phyloP scores from a whole-genome alignment of 1,140 invertebrate species.

The Rhopalosiphum padi region DNA sequence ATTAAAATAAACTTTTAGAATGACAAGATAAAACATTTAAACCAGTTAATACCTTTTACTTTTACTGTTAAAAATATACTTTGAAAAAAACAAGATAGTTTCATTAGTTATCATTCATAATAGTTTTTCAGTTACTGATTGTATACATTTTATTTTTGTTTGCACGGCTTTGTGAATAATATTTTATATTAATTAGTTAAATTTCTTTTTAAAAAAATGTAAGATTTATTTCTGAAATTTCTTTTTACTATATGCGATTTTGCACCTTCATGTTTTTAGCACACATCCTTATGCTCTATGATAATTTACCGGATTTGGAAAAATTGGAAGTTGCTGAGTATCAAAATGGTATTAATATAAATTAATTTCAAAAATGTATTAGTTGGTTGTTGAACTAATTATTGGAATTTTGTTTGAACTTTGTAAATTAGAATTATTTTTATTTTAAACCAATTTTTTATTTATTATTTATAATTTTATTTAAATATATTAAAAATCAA shows the following conservation, averaged over 20 bases:
- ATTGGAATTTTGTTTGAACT: neutral
- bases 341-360: conserved; percentile 58
- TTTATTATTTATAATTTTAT: neutral
- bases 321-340: conserved; percentile 62
- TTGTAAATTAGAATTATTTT: conserved; percentile 4
- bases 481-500: neutral
- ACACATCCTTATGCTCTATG: conserved; percentile 59
- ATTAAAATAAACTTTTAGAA: neutral
- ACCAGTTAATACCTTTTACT: neutral
- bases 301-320: conserved; percentile 62
- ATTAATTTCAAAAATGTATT: neutral
- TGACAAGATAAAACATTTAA: neutral
- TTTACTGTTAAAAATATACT: neutral
- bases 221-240: neutral
- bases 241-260: conserved; percentile 7
- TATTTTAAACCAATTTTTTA: neutral
- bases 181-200: neutral
- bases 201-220: neutral
- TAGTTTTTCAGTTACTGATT: neutral
- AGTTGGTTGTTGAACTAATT: neutral
- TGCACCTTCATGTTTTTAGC: conserved; percentile 59
- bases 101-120: neutral
- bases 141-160: neutral
- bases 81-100: neutral
- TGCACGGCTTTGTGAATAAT: neutral